Conservation (phyloP, 2,797 vertebrate species). For the Silurus lanzhouensis region DNA sequence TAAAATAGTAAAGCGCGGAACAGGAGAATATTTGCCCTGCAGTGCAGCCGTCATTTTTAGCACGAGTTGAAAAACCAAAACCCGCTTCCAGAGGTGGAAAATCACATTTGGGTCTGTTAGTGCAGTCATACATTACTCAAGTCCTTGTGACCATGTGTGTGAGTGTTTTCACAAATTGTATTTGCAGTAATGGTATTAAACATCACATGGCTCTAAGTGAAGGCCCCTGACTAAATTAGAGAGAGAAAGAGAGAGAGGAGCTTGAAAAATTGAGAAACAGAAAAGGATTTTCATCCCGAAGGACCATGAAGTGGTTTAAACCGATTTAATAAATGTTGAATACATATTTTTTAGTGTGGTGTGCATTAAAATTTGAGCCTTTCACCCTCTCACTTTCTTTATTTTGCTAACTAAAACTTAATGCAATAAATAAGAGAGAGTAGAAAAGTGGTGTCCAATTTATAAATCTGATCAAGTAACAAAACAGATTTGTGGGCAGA, state of each 20-base stretch:
- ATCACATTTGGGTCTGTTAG: conserved; percentile 13
- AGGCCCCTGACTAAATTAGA: conserved; percentile 7
- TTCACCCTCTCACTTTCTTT: background rate
- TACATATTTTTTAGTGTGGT: conserved; percentile 15
- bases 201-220: conserved; percentile 29
- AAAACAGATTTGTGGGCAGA: background rate
- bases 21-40: background rate
- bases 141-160: conserved; percentile 9
- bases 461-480: background rate
- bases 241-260: background rate
- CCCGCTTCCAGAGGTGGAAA: conserved; percentile 1
- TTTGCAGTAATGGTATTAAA: conserved; percentile 26
- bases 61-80: background rate
- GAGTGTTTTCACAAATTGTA: conserved; percentile 18
- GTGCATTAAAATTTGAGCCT: background rate
- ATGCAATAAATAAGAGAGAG: conserved; percentile 31
- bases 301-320: conserved; percentile 16
- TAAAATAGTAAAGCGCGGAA: background rate
- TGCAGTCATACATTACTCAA: conserved; percentile 10
- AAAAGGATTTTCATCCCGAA: conserved; percentile 30
- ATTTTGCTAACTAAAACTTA: conserved; percentile 42
- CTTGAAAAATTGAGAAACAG: background rate
- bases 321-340: conserved; percentile 28
- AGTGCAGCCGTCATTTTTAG: background rate
- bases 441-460: conserved; percentile 8